Evolutionary conservation across 2,113 vertebrate species (phyloP).

Genomic region (Myiopsitta monachus): DNA sequence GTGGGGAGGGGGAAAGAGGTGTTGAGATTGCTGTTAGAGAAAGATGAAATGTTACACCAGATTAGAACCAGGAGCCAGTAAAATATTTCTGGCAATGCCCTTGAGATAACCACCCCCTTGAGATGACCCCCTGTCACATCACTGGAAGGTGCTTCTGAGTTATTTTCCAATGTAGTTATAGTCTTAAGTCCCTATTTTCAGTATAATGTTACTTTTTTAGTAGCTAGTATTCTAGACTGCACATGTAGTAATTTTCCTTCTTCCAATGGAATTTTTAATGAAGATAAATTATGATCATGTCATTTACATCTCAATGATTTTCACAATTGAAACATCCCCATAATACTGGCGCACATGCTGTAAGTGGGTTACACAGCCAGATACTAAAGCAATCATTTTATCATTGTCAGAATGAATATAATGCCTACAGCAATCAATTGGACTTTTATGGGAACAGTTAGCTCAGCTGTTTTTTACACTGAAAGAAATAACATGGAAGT

Average conservation of each 20-base stretch:
- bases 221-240: neutral
- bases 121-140: conserved; percentile 41
- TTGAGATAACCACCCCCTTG: conserved; percentile 48
- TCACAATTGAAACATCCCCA: conserved; percentile 45
- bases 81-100: conserved; percentile 17
- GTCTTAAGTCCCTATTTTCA: neutral
- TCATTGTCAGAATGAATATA: conserved; percentile 66
- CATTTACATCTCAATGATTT: conserved; percentile 71
- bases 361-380: conserved; percentile 56
- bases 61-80: neutral
- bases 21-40: neutral
- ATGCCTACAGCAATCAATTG: conserved; percentile 54
- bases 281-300: conserved; percentile 60
- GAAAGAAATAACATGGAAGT: conserved; percentile 3
- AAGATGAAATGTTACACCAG: neutral
- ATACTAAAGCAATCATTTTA: conserved; percentile 60
- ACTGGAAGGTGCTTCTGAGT: neutral
- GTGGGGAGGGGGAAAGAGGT: neutral
- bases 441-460: conserved; percentile 54
- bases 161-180: neutral
- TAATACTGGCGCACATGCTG: conserved; percentile 29
- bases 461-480: conserved; percentile 41
- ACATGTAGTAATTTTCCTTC: conserved; percentile 27
- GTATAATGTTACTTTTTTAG: neutral
- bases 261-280: conserved; percentile 44